Evolutionary conservation across 2,113 vertebrate genomes (phyloP).

Genomic region (Dryoscopus gambensis): DNA sequence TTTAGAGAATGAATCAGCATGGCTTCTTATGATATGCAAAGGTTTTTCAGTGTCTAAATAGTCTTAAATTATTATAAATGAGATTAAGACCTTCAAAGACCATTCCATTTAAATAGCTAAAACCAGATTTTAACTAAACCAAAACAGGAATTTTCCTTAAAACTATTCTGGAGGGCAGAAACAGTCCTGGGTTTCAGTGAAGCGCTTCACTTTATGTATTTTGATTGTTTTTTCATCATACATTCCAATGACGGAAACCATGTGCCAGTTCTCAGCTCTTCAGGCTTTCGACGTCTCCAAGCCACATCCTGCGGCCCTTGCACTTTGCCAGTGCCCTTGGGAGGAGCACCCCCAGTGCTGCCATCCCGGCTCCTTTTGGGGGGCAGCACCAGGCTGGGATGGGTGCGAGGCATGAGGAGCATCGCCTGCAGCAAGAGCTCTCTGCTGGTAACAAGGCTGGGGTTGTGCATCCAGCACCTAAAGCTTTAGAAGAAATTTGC

Average conservation of each 20-base stretch:
- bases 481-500: neutral
- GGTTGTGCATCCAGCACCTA: neutral
- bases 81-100: neutral
- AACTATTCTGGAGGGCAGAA: neutral
- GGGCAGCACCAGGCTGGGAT: neutral
- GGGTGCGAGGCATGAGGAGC: neutral
- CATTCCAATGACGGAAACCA: neutral
- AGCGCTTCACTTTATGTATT: neutral
- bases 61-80: neutral
- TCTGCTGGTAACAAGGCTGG: neutral
- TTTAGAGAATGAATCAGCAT: neutral
- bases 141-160: neutral
- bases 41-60: neutral
- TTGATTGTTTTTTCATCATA: neutral
- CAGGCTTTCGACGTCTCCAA: neutral
- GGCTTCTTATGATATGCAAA: neutral
- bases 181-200: neutral
- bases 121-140: neutral
- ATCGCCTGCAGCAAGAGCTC: neutral
- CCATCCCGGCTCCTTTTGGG: fast-evolving
- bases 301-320: neutral
- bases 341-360: neutral
- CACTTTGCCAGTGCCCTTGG: fast-evolving
- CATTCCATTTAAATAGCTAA: neutral
- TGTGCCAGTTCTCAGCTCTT: neutral